Percentiles rank a stretch among this genome's conserved stretches.
phyloP scores from a whole-genome alignment of 2,113 vertebrate genomes.

The Myotis brandtii region DNA sequence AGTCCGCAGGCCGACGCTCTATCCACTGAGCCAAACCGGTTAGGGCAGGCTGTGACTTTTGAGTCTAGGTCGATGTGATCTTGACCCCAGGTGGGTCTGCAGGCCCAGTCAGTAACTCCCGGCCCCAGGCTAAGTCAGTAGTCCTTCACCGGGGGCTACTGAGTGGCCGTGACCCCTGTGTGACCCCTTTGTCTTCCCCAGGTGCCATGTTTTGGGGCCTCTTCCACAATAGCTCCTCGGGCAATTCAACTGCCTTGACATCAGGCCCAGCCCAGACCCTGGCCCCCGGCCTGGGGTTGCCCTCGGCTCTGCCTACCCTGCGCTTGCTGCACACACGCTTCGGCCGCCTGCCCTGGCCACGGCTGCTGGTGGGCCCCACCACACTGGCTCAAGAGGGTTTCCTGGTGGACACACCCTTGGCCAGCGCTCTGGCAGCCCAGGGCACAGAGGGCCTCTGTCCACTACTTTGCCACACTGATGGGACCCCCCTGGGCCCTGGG shows the following conservation, averaged over 20 bases:
- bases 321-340: constrained; percentile 75
- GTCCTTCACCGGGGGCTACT: background rate
- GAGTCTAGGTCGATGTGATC: background rate
- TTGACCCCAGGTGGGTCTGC: background rate
- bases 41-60: background rate
- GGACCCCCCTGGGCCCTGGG: constrained; percentile 60
- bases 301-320: constrained; percentile 65
- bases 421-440: constrained; percentile 73
- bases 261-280: constrained; percentile 63
- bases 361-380: constrained; percentile 66
- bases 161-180: background rate
- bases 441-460: constrained; percentile 69
- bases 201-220: constrained; percentile 81
- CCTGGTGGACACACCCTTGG: constrained; percentile 76
- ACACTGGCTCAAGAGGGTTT: constrained; percentile 82
- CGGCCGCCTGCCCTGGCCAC: constrained; percentile 81
- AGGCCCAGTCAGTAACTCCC: background rate
- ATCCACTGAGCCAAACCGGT: too few relatives aligned
- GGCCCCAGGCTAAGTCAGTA: background rate
- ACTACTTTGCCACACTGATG: constrained; percentile 70
- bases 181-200: constrained; percentile 35
- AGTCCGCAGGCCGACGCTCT: too few relatives aligned
- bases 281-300: constrained; percentile 52
- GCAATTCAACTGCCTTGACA: constrained; percentile 76
- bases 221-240: constrained; percentile 62